Percentiles rank a stretch among this genome's conserved stretches.
Conservation (phyloP, 2,113 vertebrate genomes). For the Passer montanus region DNA sequence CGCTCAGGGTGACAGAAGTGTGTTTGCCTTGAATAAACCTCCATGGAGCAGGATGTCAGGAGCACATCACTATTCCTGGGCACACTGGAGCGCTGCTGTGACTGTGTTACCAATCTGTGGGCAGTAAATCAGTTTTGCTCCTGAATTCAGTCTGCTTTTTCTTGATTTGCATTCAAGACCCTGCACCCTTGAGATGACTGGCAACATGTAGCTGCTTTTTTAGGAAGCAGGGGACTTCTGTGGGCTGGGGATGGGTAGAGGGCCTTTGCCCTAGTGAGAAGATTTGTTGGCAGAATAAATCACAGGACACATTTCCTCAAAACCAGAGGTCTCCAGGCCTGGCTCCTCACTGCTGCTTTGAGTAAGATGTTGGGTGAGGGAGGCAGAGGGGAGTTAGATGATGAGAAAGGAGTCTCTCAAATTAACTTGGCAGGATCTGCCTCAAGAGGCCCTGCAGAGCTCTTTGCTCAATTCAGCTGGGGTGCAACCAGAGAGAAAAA, state of each 20-base stretch:
- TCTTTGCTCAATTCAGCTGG: neutral
- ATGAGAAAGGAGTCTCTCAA: neutral
- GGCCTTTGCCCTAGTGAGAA: neutral
- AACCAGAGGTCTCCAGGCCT: neutral
- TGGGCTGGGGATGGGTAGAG: neutral
- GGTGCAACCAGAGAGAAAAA: neutral
- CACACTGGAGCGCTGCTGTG: neutral
- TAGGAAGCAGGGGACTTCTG: neutral
- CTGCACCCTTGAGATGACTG: neutral
- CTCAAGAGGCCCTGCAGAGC: neutral
- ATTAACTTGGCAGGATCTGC: neutral
- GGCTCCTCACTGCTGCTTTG: neutral
- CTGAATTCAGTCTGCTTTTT: neutral
- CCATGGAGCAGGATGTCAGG: neutral
- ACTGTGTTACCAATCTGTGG: neutral
- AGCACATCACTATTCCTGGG: neutral
- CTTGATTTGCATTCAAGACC: neutral
- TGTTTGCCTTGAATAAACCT: neutral
- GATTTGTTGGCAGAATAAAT: neutral
- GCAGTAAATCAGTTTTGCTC: neutral
- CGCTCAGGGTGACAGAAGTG: neutral
- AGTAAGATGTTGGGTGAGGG: neutral
- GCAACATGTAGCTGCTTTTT: neutral
- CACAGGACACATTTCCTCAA: neutral
- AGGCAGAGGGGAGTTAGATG: neutral